Base-by-base conservation (phyloP, 2,797 vertebrate species). In the Tadarida brasiliensis region DNA sequence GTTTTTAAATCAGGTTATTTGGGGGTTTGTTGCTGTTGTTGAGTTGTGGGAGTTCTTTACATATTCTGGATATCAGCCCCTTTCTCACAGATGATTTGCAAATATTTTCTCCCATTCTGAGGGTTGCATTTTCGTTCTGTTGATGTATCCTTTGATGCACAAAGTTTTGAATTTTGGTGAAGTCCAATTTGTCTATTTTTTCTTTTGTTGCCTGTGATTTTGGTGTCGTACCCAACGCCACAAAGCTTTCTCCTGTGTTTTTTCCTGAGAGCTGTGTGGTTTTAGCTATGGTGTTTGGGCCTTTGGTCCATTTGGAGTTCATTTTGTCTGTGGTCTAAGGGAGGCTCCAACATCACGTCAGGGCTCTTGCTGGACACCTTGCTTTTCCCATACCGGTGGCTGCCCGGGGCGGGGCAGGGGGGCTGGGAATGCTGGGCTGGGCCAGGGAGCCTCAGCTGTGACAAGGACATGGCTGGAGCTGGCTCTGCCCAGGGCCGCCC, bases 401-500 rank as follows among this genome's bases (percentile, higher is more conserved):
- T 44, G 39, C 30, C 30, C 39, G 22, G 70, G 16, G 39, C 10
- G 11, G 51, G 35, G 73, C 26, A 54, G 15, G 67, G 26, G 15
- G 51, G 73, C 33, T 67, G 87, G 35, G 39, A 54, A 54, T 7
- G 39, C 39, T 1, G 39, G 39, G 39, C 39, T 7, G 39, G 39
- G 39, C 87, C n/a, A 3, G 39, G 63, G n/a, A 61, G 44, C n/a
- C 28, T 30, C 39, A 22, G 17, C 28, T 5, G 30, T 17, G 51
- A 59, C 39, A 3, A 16, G 76, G 39, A 8, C 35, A 2, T 5
- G 20, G 77, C 28, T 51, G 39, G 33, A 30, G 0, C n/a, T 10
- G 47, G 14, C 47, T 22, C 2, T 11, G 17, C 19, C 33, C 0
- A 0, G 26, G 26, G 28, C 49, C 16, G 47, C 47, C 56, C 28